Evolutionary conservation across 1,140 invertebrate genomes (phyloP).

Genomic region (Asbolus verrucosus): DNA sequence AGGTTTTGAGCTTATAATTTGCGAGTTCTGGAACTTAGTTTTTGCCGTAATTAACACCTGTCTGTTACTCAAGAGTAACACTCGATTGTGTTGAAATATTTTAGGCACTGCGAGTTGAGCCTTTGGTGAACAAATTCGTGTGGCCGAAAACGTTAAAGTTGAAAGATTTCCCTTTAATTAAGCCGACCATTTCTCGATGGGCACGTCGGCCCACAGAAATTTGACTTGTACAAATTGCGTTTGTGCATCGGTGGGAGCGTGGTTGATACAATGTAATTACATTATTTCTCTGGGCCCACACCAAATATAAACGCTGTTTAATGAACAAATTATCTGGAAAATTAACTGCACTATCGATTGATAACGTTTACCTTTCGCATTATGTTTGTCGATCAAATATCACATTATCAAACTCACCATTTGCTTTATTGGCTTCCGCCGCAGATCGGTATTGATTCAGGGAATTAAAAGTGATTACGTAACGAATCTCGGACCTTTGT

Average conservation of each 20-base stretch:
- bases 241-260: background rate
- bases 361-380: slow-evolving; percentile 59
- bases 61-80: too few species aligned
- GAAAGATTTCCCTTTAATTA: slow-evolving; percentile 11
- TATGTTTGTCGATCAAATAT: slow-evolving; percentile 59
- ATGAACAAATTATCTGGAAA: slow-evolving; percentile 59
- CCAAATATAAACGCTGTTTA: slow-evolving; percentile 56
- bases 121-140: slow-evolving; percentile 4
- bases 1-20: too few species aligned
- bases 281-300: slow-evolving; percentile 40
- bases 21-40: too few species aligned
- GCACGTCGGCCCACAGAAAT: background rate
- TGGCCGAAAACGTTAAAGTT: slow-evolving; percentile 15
- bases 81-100: too few species aligned
- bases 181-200: slow-evolving; percentile 7
- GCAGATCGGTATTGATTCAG: slow-evolving; percentile 52
- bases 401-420: slow-evolving; percentile 49
- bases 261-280: slow-evolving; percentile 8
- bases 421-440: too few species aligned
- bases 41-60: too few species aligned
- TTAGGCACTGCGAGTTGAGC: too few species aligned
- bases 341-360: slow-evolving; percentile 59
- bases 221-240: slow-evolving; percentile 16
- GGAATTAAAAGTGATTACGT: background rate
- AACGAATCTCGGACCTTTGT: slow-evolving; percentile 9